phyloP scores from a whole-genome alignment of 1,140 invertebrate genomes.

The Coptotermes formosanus region DNA sequence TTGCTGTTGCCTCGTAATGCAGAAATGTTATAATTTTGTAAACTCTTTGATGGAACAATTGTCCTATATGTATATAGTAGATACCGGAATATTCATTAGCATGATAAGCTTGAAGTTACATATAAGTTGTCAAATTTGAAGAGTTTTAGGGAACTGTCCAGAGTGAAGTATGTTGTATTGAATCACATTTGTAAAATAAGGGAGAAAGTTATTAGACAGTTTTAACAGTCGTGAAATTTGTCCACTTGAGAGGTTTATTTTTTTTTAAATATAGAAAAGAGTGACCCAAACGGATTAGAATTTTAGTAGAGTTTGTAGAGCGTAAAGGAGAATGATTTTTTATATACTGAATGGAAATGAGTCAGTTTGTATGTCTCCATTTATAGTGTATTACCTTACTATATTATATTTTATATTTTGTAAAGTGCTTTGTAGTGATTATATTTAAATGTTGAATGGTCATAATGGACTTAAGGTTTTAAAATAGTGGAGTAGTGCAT shows the following conservation, averaged over 20 bases:
- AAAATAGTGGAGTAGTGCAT: no score
- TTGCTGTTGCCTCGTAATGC: not conserved
- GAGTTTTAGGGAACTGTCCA: not conserved
- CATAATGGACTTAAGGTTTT: no score
- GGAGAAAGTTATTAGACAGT: not conserved
- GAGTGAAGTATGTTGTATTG: not conserved
- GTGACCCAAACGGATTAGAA: not conserved
- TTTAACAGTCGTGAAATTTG: constrained; percentile 19
- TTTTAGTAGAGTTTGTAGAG: not conserved
- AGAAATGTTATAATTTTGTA: not conserved
- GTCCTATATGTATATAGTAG: not conserved
- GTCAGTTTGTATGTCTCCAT: not conserved
- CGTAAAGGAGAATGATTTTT: not conserved
- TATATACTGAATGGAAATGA: not conserved
- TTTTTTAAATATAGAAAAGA: constrained; percentile 7
- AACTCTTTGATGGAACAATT: constrained; percentile 5
- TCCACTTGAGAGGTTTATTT: not conserved
- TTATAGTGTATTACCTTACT: not conserved
- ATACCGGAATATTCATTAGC: not conserved
- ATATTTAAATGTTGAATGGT: no score
- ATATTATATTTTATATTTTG: no score
- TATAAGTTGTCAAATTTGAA: not conserved
- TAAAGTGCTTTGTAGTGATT: not conserved
- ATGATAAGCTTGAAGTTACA: not conserved
- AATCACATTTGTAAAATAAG: not conserved